phyloP scores from a whole-genome alignment of 1,140 invertebrate species.

The Calephelis virginiensis region DNA sequence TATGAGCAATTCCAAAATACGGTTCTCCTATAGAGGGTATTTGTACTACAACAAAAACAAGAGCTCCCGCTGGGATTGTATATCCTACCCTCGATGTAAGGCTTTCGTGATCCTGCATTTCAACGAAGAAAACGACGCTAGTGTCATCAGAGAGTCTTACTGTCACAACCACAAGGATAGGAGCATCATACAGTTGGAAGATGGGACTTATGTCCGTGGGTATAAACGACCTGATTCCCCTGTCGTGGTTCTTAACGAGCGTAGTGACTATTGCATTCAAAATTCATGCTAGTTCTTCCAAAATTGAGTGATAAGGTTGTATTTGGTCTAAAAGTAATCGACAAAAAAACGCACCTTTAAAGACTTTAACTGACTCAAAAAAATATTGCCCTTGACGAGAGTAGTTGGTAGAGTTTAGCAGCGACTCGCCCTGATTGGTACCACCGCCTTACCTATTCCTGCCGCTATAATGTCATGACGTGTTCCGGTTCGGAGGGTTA shows the following conservation, averaged over 20 bases:
- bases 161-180: slow-evolving; percentile 17
- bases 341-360: no score
- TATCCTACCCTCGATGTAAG: slow-evolving; percentile 34
- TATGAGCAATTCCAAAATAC: slow-evolving; percentile 29
- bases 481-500: no score
- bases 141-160: not conserved
- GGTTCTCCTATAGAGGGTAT: slow-evolving; percentile 28
- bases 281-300: not conserved
- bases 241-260: not conserved
- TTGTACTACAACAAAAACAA: slow-evolving; percentile 39
- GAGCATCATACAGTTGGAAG: not conserved
- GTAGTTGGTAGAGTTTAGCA: no score
- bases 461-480: no score
- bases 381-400: no score
- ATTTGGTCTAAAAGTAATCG: no score
- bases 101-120: slow-evolving; percentile 25
- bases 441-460: no score
- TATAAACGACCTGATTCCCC: not conserved
- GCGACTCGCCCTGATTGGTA: no score
- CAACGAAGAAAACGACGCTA: not conserved
- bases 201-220: slow-evolving; percentile 14
- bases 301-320: no score
- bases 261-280: not conserved
- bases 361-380: no score
- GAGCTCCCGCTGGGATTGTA: slow-evolving; percentile 34